Evolutionary conservation across 2,113 vertebrate genomes (phyloP), one percentile per base, ranked within the genome.

Genomic region (Pomatostomus ruficeps): DNA sequence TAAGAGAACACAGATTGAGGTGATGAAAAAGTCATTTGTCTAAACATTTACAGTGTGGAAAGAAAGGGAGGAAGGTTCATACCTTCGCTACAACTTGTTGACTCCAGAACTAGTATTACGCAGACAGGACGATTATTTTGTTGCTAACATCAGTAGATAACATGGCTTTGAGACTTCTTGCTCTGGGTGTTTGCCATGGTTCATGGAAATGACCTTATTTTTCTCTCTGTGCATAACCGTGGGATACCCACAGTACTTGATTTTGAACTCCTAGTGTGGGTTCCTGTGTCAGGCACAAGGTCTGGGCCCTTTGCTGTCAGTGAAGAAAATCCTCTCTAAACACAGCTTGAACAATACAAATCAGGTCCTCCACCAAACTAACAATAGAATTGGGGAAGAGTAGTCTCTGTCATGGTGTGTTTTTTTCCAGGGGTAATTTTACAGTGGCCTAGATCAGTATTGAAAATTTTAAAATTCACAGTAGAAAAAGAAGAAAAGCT

Each of bases 211-310:
- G 5, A 43, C 38, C 21, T 57, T 26, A 3, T 3, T 49, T 91
- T 66, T 76, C 1, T 1, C 36, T 51, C 23, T 52, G 11, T 52
- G 12, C 13, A 3, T 21, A 31, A 61, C 40, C 11, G 29, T 25
- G 17, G 5, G 12, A 9, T 63, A 18, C 22, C 61, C 45, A 43
- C 28, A 35, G 19, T 58, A 28, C 40, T 40, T n/a, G 42, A 65
- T 23, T 80, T 14, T 55, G 38, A 86, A 16, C 21, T 55, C 9
- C 7, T 38, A 12, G 9, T 1, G 1, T 0, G 1, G 7, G 15
- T 55, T 84, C 29, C 26, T 1, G 4, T 14, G 36, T 21, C n/a
- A 46, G n/a, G 33, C 18, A 24, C 13, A 22, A 7, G 7, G 14
- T 58, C 33, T 63, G 25, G 17, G 29, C 18, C n/a, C 15, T 58